A percentile compares a stretch with the other conserved stretches of the same genome.
Evolutionary conservation across 2,113 vertebrate species (phyloP).

Genomic region (Neotragus moschatus): DNA sequence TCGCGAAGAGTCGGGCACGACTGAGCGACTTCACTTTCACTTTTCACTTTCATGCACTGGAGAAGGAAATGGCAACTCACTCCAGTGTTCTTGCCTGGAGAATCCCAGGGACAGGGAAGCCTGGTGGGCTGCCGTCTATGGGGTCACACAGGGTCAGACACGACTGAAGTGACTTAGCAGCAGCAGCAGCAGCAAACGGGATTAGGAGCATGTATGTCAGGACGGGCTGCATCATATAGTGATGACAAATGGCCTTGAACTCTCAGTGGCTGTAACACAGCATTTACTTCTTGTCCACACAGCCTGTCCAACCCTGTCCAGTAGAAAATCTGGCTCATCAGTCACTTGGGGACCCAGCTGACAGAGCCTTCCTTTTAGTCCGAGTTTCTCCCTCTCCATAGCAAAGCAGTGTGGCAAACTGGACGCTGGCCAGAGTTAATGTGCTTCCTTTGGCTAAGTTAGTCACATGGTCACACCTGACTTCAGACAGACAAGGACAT

Average conservation of each 20-base stretch:
- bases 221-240: background rate
- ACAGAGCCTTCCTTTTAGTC: background rate
- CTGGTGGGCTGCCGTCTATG: no score
- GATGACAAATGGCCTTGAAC: background rate
- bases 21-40: no score
- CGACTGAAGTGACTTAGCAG: no score
- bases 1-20: no score
- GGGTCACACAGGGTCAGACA: no score
- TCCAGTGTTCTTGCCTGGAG: no score
- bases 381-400: background rate
- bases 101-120: no score
- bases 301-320: background rate
- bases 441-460: background rate
- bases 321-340: background rate
- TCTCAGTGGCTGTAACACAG: background rate
- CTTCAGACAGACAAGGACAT: background rate
- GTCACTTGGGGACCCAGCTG: background rate
- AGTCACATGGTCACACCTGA: background rate
- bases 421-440: background rate
- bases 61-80: no score
- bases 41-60: no score
- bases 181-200: no score
- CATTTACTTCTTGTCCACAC: background rate
- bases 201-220: background rate
- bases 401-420: background rate